Conservation (phyloP, 2,888 invertebrate genomes). For the Elysia crispata region DNA sequence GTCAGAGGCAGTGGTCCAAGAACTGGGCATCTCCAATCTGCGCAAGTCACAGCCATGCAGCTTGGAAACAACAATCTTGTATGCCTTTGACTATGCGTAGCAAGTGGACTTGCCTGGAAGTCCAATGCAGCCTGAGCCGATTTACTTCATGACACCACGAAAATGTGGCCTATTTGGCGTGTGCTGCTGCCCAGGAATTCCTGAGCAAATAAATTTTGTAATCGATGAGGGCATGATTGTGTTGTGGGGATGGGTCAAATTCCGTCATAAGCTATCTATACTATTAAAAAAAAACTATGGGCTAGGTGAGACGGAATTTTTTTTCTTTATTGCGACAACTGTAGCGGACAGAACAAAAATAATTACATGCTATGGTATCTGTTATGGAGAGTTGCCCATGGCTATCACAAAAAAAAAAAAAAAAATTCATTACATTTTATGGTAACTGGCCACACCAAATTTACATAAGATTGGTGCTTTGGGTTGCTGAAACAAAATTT, state of each 20-base stretch:
- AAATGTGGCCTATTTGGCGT: neutral
- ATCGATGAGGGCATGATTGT: neutral
- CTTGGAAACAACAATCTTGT: too few species aligned
- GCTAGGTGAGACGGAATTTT: neutral
- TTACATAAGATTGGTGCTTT: neutral
- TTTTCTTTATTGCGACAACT: neutral
- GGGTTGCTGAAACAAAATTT: neutral
- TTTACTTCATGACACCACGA: too few species aligned
- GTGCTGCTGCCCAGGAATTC: neutral
- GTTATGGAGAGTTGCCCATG: neutral
- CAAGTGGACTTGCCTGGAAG: too few species aligned
- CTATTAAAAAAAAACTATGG: neutral
- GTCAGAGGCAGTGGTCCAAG: too few species aligned
- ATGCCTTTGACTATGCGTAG: too few species aligned
- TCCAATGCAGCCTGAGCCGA: too few species aligned
- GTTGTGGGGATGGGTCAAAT: neutral
- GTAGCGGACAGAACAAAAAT: neutral
- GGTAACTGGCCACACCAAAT: constrained; percentile 2
- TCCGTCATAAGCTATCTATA: neutral
- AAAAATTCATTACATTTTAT: neutral
- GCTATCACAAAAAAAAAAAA: neutral
- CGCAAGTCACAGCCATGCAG: too few species aligned
- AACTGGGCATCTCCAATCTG: too few species aligned
- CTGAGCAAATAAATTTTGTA: neutral
- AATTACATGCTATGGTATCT: neutral